Base-by-base conservation (phyloP, 2,888 invertebrate genomes). In the Plagiodera versicolora region DNA sequence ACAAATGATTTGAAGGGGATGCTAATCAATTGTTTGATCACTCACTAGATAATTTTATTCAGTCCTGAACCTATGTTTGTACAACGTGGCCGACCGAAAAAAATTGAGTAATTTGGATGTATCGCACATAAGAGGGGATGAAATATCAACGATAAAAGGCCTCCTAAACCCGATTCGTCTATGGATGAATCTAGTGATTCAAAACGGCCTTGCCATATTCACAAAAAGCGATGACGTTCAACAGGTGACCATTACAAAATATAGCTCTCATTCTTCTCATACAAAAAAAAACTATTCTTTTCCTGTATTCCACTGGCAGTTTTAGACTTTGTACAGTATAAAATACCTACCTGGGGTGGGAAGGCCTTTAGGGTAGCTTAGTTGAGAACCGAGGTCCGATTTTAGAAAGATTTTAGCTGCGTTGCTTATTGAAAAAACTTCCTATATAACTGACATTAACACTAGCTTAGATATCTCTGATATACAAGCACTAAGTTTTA, bases 51-150 rank as follows among this genome's bases (percentile, higher is more conserved):
- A 14, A 56, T 64, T 66, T 66, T 55, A 49, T 61, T 49, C 70
- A 81, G 81, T 83, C 59, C 70, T 84, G 11, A 82, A 82, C 62
- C 80, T 83, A 56, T 84, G 84, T 71, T 74, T 84, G 68, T 83
- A 75, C 72, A 75, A 76, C 66, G 72, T 75, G 58, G 75, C 73
- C 17, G 73, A 75, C 61, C 70, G 71, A 44, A 75, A 70, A 67
- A 62, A 63, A 35, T 65, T 68, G 39, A 63, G 61, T 20, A 63
- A 63, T 57, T 57, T 68, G 46, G 55, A 65, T 28, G 56, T 69
- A 49, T 60, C 62, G 11, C 61, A 52, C 11, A 65, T 72, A 16
- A 60, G 68, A 59, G 71, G 66, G 6, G 75, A 76, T 51, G 74
- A 77, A 64, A 69, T 75, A 14, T 51, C 58, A 17, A 75, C 80